phyloP scores from a whole-genome alignment of 2,888 invertebrate species.

The Dromius quadrimaculatus region DNA sequence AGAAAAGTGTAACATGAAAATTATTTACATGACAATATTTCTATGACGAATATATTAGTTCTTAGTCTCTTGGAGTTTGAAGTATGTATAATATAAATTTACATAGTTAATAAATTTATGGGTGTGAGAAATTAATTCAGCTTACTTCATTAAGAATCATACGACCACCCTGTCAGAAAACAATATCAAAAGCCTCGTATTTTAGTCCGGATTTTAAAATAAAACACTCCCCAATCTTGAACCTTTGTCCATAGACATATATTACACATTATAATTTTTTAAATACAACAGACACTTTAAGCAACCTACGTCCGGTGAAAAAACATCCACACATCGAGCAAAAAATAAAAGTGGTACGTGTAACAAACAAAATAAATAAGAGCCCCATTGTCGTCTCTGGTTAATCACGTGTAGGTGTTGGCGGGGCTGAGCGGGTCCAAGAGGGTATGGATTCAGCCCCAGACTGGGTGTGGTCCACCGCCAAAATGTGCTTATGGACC shows the following conservation, averaged over 20 bases:
- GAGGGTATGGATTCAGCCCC: constrained; percentile 9
- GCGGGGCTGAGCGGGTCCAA: too few relatives aligned
- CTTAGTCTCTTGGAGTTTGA: not conserved
- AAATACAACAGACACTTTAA: constrained; percentile 44
- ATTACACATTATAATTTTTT: constrained; percentile 48
- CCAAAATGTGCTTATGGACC: constrained; percentile 27
- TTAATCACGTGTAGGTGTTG: constrained; percentile 59
- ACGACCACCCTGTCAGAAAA: constrained; percentile 29
- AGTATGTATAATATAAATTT: not conserved
- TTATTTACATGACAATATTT: too few relatives aligned
- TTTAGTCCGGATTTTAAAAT: constrained; percentile 32
- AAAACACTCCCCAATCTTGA: constrained; percentile 7
- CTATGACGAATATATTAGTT: not conserved
- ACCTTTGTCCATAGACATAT: constrained; percentile 25
- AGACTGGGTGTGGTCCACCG: constrained; percentile 40
- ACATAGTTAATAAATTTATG: constrained; percentile 28
- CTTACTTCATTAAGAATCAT: constrained; percentile 4
- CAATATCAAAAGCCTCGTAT: constrained; percentile 25
- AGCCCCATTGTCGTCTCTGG: constrained; percentile 58
- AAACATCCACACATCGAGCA: constrained; percentile 20
- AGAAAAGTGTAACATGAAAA: too few relatives aligned
- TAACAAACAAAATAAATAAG: constrained; percentile 56
- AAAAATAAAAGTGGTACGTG: constrained; percentile 48
- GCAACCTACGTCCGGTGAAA: constrained; percentile 28
- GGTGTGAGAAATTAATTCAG: constrained; percentile 22